phyloP scores from a whole-genome alignment of 2,888 invertebrate species.

The Oconnorella tubifera region DNA sequence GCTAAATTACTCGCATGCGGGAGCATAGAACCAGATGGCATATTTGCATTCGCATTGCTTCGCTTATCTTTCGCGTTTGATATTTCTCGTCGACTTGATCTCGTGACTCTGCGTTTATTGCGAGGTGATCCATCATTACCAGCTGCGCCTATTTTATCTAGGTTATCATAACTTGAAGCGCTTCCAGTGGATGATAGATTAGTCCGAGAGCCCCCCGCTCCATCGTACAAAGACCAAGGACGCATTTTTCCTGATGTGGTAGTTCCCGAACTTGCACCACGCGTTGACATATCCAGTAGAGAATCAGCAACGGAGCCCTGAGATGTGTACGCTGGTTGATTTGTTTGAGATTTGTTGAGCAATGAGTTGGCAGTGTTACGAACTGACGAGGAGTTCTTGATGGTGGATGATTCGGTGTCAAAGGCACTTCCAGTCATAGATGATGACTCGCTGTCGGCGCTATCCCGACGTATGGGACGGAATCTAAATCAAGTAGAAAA shows the following conservation, averaged over 20 bases:
- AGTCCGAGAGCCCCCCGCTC: conserved; percentile 7
- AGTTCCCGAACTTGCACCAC: background rate
- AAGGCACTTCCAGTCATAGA: conserved; percentile 7
- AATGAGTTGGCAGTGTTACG: background rate
- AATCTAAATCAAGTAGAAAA: too few relatives aligned
- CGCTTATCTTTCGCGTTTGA: background rate
- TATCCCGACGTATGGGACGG: conserved; percentile 17
- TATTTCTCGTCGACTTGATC: background rate
- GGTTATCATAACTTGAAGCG: conserved; percentile 18
- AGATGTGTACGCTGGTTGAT: background rate
- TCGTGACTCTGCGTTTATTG: background rate
- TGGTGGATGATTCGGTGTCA: conserved; percentile 9
- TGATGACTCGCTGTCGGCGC: conserved; percentile 9
- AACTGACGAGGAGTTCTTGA: background rate
- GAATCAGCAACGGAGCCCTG: background rate
- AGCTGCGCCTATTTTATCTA: conserved; percentile 6
- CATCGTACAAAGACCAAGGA: conserved; percentile 16
- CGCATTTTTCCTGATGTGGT: background rate
- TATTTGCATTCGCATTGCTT: background rate
- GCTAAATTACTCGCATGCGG: background rate
- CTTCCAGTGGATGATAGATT: conserved; percentile 15
- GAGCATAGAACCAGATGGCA: background rate
- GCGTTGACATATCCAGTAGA: background rate
- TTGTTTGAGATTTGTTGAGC: background rate
- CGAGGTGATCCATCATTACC: background rate